Percentiles rank a stretch among this genome's conserved stretches.
Evolutionary conservation across 2,797 vertebrate genomes (phyloP).

Genomic region (Coregonus ussuriensis): DNA sequence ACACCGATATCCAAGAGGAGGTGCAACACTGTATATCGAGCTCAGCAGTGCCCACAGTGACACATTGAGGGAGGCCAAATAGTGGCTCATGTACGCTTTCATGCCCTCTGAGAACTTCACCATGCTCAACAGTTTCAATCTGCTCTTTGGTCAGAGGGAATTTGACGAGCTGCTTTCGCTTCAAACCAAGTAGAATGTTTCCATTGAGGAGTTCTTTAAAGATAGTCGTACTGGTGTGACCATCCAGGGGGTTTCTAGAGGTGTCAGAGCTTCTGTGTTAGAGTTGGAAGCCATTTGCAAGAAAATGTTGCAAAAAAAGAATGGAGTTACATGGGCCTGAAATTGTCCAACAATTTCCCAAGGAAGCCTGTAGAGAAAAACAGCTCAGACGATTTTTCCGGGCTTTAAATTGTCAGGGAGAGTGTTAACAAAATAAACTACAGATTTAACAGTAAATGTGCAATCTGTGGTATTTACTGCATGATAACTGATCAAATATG

Average conservation of each 20-base stretch:
- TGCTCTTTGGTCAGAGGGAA: no score
- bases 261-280: conserved; percentile 53
- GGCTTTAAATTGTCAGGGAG: conserved; percentile 73
- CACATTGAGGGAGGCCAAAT: no score
- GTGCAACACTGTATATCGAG: background rate
- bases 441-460: background rate
- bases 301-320: conserved; percentile 60
- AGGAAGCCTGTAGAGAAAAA: conserved; percentile 24
- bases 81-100: no score
- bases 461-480: background rate
- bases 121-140: no score
- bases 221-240: conserved; percentile 58
- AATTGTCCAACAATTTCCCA: accelerated
- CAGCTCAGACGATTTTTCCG: conserved; percentile 40
- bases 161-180: conserved; percentile 18
- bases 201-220: conserved; percentile 63
- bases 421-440: conserved; percentile 1
- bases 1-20: background rate
- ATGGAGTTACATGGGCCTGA: conserved; percentile 34
- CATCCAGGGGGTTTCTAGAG: conserved; percentile 58
- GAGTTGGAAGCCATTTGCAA: conserved; percentile 79
- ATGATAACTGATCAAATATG: background rate
- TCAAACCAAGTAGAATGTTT: conserved; percentile 30
- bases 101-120: no score
- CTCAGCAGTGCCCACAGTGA: no score